Percentiles rank a stretch among this genome's conserved stretches.
Evolutionary conservation across 2,113 vertebrate species (phyloP).

Genomic region (Nannospalax galili): DNA sequence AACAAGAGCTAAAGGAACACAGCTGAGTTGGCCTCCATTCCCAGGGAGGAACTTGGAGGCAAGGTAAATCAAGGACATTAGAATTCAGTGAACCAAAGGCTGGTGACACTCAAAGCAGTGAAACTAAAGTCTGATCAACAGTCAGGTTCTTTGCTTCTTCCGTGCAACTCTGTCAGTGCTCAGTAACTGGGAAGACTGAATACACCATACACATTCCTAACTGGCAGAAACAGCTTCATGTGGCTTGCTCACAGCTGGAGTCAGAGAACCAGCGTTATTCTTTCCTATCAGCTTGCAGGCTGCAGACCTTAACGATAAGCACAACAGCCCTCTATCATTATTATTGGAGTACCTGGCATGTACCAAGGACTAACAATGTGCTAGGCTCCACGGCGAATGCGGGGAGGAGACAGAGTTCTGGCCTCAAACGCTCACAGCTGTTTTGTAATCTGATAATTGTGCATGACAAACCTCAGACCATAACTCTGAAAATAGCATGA

Average conservation of each 20-base stretch:
- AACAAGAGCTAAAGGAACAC: constrained; percentile 52
- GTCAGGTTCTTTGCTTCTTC: constrained; percentile 44
- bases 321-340: constrained; percentile 52
- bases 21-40: neutral
- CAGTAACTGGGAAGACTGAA: constrained; percentile 34
- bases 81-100: constrained; percentile 16
- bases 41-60: neutral
- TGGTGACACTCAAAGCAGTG: neutral
- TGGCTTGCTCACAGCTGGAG: constrained; percentile 67
- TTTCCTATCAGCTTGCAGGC: constrained; percentile 40
- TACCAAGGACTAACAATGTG: constrained; percentile 54
- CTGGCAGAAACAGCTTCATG: constrained; percentile 61
- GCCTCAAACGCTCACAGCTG: constrained; percentile 77
- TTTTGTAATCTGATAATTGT: constrained; percentile 81
- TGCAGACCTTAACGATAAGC: constrained; percentile 66
- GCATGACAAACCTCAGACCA: constrained; percentile 80
- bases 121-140: constrained; percentile 53
- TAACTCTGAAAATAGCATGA: constrained; percentile 80
- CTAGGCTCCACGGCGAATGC: constrained; percentile 31
- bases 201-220: constrained; percentile 44
- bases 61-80: constrained; percentile 29
- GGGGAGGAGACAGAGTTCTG: constrained; percentile 54
- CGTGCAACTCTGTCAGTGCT: constrained; percentile 38
- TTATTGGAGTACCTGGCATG: constrained; percentile 70
- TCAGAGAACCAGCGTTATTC: constrained; percentile 61